Conservation (phyloP, 2,113 vertebrate genomes). For the Caretta caretta region DNA sequence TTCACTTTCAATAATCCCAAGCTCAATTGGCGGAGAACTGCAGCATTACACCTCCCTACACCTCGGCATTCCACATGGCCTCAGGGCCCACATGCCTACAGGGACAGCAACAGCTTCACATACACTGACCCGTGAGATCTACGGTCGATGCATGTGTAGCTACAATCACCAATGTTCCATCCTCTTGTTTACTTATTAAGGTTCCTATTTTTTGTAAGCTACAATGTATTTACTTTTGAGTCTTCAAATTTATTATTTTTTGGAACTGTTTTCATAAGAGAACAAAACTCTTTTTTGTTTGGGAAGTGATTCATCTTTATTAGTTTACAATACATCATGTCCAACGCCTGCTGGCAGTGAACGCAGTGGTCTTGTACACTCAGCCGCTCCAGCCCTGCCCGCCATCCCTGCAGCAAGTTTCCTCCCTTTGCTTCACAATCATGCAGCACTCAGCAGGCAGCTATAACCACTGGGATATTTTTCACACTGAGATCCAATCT, state of each 20-base stretch:
- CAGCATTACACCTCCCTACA: not conserved
- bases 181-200: not conserved
- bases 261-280: not conserved
- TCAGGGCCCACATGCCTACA: no score
- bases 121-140: no score
- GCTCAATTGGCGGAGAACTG: not conserved
- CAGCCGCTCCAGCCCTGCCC: no score
- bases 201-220: not conserved
- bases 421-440: not conserved
- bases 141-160: not conserved
- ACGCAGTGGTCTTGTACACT: not conserved
- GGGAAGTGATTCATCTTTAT: not conserved
- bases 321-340: not conserved
- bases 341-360: not conserved
- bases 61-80: no score
- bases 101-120: not conserved
- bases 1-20: not conserved
- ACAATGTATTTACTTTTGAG: not conserved
- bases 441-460: not conserved
- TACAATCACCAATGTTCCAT: not conserved
- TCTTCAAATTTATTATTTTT: not conserved
- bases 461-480: not conserved
- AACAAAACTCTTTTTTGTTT: not conserved
- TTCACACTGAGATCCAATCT: not conserved
- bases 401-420: not conserved